Conservation (phyloP, 1,140 invertebrate genomes). For the Orussus abietinus region DNA sequence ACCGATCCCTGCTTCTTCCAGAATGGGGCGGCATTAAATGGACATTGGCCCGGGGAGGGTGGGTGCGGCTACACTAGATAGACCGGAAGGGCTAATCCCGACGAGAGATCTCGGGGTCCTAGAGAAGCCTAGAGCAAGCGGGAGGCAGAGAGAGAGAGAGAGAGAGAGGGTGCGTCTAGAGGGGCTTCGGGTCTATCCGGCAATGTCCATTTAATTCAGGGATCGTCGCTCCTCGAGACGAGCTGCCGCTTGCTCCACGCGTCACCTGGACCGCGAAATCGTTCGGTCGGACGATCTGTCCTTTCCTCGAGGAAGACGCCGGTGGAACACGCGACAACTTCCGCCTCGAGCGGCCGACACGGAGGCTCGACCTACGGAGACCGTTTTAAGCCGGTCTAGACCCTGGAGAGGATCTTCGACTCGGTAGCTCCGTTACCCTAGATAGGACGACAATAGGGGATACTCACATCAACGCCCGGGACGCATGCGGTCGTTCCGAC, state of each 20-base stretch:
- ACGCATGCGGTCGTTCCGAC: conserved; percentile 78
- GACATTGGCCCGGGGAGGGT: conserved; percentile 47
- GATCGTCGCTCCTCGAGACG: conserved; percentile 34
- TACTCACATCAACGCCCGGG: conserved; percentile 66
- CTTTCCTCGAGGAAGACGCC: too few relatives aligned
- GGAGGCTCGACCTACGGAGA: too few relatives aligned
- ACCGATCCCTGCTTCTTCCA: conserved; percentile 34
- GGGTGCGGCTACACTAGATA: conserved; percentile 33
- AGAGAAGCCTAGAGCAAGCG: conserved; percentile 25
- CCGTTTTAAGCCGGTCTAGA: too few relatives aligned
- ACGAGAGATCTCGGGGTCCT: conserved; percentile 10
- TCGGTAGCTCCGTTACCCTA: too few relatives aligned
- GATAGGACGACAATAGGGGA: too few relatives aligned
- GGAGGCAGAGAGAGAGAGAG: conserved; percentile 18
- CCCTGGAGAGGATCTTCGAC: too few relatives aligned
- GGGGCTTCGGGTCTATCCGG: conserved; percentile 25
- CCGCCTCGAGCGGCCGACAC: too few relatives aligned
- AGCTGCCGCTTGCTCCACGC: conserved; percentile 19
- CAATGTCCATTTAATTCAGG: conserved; percentile 53
- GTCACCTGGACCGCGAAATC: too few relatives aligned
- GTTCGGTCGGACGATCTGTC: too few relatives aligned
- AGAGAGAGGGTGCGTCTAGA: conserved; percentile 26
- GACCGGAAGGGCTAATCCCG: background rate
- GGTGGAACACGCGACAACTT: too few relatives aligned
- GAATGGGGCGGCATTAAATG: conserved; percentile 51